Evolutionary conservation across 2,113 vertebrate genomes (phyloP).

Genomic region (Progne subis): DNA sequence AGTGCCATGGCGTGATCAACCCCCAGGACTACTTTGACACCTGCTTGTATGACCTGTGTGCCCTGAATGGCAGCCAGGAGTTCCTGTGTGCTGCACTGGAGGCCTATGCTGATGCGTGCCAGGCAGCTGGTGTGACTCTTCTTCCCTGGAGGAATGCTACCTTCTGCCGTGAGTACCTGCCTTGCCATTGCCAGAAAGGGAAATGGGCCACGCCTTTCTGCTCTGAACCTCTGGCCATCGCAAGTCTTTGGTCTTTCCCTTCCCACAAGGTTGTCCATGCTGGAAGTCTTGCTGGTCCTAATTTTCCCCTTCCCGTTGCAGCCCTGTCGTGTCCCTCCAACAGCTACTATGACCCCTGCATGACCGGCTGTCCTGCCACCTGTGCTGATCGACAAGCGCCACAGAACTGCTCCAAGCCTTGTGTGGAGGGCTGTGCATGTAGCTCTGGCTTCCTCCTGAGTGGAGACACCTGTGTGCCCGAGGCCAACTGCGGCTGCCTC

Average conservation of each 20-base stretch:
- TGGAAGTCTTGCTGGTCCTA: not conserved
- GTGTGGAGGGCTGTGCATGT: constrained; percentile 74
- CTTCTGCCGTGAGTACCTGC: constrained; percentile 79
- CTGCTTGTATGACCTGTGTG: constrained; percentile 80
- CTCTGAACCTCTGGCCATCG: not conserved
- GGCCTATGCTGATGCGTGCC: constrained; percentile 69
- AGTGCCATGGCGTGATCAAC: constrained; percentile 69
- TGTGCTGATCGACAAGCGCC: not conserved
- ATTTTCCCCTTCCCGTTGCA: not conserved
- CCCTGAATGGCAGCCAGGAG: constrained; percentile 11
- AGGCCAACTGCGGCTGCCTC: constrained; percentile 69
- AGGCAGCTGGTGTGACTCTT: constrained; percentile 70
- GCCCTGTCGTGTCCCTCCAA: constrained; percentile 67
- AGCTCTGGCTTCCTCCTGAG: constrained; percentile 68
- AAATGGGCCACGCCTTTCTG: not conserved
- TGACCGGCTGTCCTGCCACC: constrained; percentile 43
- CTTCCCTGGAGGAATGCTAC: constrained; percentile 78
- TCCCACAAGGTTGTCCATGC: not conserved
- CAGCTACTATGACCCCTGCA: constrained; percentile 69
- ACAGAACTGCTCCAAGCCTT: constrained; percentile 60
- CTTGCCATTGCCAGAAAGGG: not conserved
- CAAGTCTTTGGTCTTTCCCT: not conserved
- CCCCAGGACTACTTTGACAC: constrained; percentile 75
- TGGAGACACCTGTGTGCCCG: constrained; percentile 59
- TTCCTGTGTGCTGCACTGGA: constrained; percentile 70